These are phyloP conservation scores for Platyscapa corneri DNA, from an alignment of 1,140 invertebrate genomes.

Conservation along the genomic window DNA sequence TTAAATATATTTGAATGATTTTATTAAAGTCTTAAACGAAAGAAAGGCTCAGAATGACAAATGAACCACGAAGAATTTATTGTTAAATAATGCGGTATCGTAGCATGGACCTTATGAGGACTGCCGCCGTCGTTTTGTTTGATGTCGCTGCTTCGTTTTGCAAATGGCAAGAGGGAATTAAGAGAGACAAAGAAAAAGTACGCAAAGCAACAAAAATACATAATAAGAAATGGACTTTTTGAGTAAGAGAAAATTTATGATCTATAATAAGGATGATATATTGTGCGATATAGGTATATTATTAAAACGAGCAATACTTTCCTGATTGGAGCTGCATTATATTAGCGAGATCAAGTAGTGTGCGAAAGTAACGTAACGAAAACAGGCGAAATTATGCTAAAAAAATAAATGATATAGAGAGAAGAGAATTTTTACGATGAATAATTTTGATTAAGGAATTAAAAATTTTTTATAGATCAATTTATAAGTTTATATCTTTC, in stretches of 20 bases:
- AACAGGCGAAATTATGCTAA: background rate
- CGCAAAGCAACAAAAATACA: background rate
- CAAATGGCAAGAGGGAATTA: background rate
- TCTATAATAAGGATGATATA: conserved; percentile 39
- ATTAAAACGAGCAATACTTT: conserved; percentile 37
- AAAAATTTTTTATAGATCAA: conserved; percentile 13
- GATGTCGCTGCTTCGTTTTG: conserved; percentile 24
- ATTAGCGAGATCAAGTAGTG: background rate
- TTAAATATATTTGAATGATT: background rate
- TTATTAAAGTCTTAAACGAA: conserved; percentile 7
- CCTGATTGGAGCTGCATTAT: conserved; percentile 2
- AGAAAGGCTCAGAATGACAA: background rate
- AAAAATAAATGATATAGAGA: background rate
- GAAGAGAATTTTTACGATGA: conserved; percentile 34
- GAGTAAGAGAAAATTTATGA: conserved; percentile 35
- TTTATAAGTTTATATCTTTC: background rate
- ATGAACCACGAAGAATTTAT: conserved; percentile 29
- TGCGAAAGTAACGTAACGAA: background rate
- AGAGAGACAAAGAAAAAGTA: conserved; percentile 1
- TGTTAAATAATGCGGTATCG: conserved; percentile 31
- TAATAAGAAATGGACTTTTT: conserved; percentile 16
- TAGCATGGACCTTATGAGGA: conserved; percentile 33
- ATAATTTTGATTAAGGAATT: background rate
- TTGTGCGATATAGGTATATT: conserved; percentile 35
- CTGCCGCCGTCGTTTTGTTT: conserved; percentile 29